Percentiles rank a stretch among this genome's conserved stretches.
These are phyloP conservation scores for Cryptus viduatorius DNA, from an alignment of 2,888 invertebrate species.

Conservation along the genomic window DNA sequence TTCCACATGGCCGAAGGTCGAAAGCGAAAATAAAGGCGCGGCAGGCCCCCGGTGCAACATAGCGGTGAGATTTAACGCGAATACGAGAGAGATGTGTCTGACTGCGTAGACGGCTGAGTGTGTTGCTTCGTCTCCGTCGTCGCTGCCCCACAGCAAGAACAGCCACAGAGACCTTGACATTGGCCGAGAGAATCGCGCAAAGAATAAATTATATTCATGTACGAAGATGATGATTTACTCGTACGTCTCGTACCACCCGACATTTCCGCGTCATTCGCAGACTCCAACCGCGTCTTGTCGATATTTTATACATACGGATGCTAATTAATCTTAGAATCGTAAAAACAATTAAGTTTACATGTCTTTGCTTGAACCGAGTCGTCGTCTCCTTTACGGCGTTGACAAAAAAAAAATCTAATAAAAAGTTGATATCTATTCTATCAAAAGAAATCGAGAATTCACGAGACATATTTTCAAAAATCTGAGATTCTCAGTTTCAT, in stretches of 20 bases:
- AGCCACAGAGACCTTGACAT: slow-evolving; percentile 61
- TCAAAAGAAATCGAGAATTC: no score
- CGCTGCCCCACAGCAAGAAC: slow-evolving; percentile 39
- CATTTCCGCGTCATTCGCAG: slow-evolving; percentile 46
- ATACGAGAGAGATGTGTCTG: slow-evolving; percentile 23
- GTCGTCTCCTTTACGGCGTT: no score
- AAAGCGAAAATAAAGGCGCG: slow-evolving; percentile 67
- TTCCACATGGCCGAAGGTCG: slow-evolving; percentile 68
- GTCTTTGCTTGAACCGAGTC: no score
- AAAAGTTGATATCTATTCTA: no score
- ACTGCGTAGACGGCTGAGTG: slow-evolving; percentile 17
- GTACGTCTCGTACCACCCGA: slow-evolving; percentile 38
- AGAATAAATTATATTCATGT: slow-evolving; percentile 48
- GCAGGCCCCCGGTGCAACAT: slow-evolving; percentile 52
- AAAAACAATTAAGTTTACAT: no score
- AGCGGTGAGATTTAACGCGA: slow-evolving; percentile 55
- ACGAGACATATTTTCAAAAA: no score
- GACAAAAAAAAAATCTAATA: no score
- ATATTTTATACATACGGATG: background rate
- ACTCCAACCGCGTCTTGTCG: background rate
- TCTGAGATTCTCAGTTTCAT: no score
- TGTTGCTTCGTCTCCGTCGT: slow-evolving; percentile 21
- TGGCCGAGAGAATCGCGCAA: slow-evolving; percentile 35
- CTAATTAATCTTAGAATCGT: background rate
- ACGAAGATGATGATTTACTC: slow-evolving; percentile 26